Conservation (phyloP, 1,140 invertebrate species). For the Philaenus spumarius region DNA sequence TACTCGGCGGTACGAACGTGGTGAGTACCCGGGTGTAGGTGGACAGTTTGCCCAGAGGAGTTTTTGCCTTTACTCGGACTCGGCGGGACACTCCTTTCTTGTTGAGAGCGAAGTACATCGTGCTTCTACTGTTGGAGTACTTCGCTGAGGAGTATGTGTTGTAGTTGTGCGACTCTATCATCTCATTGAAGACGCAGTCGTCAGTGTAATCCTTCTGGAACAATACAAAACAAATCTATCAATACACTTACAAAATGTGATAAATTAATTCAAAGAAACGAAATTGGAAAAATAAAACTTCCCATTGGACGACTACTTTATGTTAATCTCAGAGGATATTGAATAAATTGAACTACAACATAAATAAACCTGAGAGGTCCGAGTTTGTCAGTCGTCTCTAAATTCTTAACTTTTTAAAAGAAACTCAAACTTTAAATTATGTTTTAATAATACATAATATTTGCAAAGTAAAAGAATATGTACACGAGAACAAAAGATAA, state of each 20-base stretch:
- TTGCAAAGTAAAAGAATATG: too few species aligned
- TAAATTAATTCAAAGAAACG: too few species aligned
- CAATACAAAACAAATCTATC: conserved; percentile 38
- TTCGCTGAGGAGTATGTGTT: conserved; percentile 73
- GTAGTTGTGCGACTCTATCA: conserved; percentile 74
- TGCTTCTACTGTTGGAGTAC: conserved; percentile 61
- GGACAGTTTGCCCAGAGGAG: conserved; percentile 62
- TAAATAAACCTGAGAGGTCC: too few species aligned
- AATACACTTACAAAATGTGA: neutral
- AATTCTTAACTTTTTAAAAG: too few species aligned
- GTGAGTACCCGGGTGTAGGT: conserved; percentile 62
- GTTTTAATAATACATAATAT: too few species aligned
- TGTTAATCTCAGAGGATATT: too few species aligned
- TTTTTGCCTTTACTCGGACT: conserved; percentile 55
- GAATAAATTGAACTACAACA: too few species aligned
- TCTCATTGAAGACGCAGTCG: conserved; percentile 81
- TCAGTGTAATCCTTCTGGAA: conserved; percentile 74
- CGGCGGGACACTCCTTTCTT: conserved; percentile 58
- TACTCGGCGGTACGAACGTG: conserved; percentile 50
- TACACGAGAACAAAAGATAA: too few species aligned
- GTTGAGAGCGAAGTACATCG: conserved; percentile 68
- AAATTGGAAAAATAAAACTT: too few species aligned
- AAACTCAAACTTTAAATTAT: too few species aligned
- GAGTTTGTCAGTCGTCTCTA: too few species aligned
- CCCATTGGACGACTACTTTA: too few species aligned